phyloP scores from a whole-genome alignment of 1,140 invertebrate genomes.

The Hylaeus anthracinus region DNA sequence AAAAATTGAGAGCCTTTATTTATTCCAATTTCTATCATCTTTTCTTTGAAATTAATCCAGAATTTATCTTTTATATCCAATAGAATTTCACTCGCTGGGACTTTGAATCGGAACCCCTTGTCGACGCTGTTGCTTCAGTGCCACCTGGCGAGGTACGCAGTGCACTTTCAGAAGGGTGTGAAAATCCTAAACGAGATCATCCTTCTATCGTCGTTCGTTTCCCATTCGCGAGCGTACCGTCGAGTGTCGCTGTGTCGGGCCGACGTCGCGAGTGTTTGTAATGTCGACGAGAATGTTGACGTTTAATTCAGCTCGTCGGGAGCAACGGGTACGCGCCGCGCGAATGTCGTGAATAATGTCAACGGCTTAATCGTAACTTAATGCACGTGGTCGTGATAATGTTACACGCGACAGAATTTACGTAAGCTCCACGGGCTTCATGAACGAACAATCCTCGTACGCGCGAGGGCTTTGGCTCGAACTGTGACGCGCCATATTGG shows the following conservation, averaged over 20 bases:
- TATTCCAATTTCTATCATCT: no score
- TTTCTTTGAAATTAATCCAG: no score
- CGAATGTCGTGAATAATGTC: constrained; percentile 36
- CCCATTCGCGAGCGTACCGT: constrained; percentile 32
- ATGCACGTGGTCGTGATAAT: constrained; percentile 11
- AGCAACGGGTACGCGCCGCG: constrained; percentile 9
- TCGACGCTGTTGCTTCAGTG: constrained; percentile 1
- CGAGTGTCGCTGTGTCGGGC: constrained; percentile 33
- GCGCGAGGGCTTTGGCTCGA: constrained; percentile 59
- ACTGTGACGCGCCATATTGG: constrained; percentile 73
- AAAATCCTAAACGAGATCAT: constrained; percentile 28
- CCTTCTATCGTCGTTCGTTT: constrained; percentile 37
- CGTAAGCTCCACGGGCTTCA: constrained; percentile 17
- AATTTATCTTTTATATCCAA: no score
- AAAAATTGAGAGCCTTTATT: no score
- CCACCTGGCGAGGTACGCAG: constrained; percentile 24
- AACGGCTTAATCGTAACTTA: constrained; percentile 25
- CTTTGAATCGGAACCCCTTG: neutral
- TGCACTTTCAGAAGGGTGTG: constrained; percentile 30
- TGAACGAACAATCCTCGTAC: constrained; percentile 49
- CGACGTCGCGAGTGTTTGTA: constrained; percentile 34
- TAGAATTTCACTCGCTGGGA: no score
- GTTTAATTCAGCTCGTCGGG: constrained; percentile 50
- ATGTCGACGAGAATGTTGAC: constrained; percentile 62
- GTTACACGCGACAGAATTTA: constrained; percentile 4